These are phyloP conservation scores for Phoeniculus purpureus DNA, from an alignment of 2,797 vertebrate species.

Conservation along the genomic window DNA sequence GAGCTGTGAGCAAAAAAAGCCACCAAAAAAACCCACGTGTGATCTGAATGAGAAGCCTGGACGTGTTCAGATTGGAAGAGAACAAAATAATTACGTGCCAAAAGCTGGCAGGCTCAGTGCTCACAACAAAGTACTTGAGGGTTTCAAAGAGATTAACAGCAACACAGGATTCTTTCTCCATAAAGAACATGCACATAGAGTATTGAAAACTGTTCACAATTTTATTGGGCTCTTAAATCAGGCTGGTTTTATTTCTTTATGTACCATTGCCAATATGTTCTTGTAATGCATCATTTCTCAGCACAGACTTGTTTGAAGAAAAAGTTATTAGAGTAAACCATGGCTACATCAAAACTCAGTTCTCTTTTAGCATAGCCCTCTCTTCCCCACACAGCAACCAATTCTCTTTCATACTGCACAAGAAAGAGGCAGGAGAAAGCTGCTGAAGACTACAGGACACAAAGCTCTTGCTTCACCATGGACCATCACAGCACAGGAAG, in stretches of 20 bases:
- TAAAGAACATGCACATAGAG: neutral
- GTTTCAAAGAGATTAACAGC: slow-evolving; percentile 33
- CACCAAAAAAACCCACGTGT: neutral
- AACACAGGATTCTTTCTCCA: neutral
- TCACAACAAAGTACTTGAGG: slow-evolving; percentile 1
- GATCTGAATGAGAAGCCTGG: slow-evolving; percentile 2
- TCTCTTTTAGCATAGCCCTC: neutral
- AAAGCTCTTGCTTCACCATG: neutral
- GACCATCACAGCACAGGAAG: neutral
- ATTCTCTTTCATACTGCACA: neutral
- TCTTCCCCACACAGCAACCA: neutral
- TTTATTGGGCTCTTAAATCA: slow-evolving; percentile 27
- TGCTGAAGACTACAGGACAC: neutral
- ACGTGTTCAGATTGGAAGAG: neutral
- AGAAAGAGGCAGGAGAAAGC: neutral
- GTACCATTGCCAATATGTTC: neutral
- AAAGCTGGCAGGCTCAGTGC: slow-evolving; percentile 7
- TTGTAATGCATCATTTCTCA: neutral
- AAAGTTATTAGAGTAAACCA: neutral
- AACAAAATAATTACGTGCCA: slow-evolving; percentile 53
- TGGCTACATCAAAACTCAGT: neutral
- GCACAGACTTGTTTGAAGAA: neutral
- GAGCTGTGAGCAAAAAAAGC: neutral
- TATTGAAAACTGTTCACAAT: neutral
- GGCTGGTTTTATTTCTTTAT: neutral